phyloP scores from a whole-genome alignment of 1,140 invertebrate species.

The Lysiphlebus fabarum region DNA sequence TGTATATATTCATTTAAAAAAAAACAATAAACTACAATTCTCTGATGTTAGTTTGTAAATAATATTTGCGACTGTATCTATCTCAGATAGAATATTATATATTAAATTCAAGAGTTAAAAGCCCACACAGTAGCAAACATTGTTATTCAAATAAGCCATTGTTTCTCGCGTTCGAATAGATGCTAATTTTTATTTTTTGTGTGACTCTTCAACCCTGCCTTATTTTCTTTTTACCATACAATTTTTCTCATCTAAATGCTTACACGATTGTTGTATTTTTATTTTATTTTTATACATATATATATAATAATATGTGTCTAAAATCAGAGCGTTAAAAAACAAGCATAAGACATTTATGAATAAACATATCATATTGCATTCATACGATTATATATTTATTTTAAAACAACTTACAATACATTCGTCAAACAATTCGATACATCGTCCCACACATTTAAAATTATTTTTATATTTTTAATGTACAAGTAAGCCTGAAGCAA shows the following conservation, averaged over 20 bases:
- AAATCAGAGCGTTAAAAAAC: conserved; percentile 41
- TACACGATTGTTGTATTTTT: conserved; percentile 48
- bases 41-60: no score
- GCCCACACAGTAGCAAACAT: conserved; percentile 54
- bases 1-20: not conserved
- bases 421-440: conserved; percentile 21
- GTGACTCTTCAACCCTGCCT: conserved; percentile 12
- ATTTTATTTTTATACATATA: conserved; percentile 24
- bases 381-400: not conserved
- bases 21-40: not conserved
- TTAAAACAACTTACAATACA: not conserved
- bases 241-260: conserved; percentile 15
- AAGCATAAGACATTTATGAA: not conserved
- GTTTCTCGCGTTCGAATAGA: conserved; percentile 42
- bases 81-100: not conserved
- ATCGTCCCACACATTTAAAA: conserved; percentile 25
- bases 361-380: not conserved
- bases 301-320: conserved; percentile 27
- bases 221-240: no score
- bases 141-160: conserved; percentile 55
- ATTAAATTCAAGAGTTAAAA: conserved; percentile 43
- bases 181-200: conserved; percentile 47
- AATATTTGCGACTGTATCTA: not conserved
- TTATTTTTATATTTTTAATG: conserved; percentile 6
- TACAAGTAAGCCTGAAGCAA: conserved; percentile 12